Percentiles rank a stretch among this genome's conserved stretches.
phyloP scores from a whole-genome alignment of 1,140 invertebrate genomes.

The Hermatobates lingyangjiaoensis region DNA sequence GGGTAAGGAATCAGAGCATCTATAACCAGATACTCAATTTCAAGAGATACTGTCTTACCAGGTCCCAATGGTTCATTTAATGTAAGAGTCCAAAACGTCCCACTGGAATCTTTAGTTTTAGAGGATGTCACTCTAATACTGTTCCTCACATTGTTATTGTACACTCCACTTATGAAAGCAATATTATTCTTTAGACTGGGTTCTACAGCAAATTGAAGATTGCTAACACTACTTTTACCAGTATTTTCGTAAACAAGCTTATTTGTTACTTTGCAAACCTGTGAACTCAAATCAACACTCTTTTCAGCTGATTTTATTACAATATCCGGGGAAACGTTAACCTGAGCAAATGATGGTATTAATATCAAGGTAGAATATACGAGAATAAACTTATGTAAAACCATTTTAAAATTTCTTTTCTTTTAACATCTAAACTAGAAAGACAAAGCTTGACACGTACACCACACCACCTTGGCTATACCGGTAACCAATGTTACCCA shows the following conservation, averaged over 20 bases:
- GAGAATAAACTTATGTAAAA: too few relatives aligned
- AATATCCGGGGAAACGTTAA: conserved; percentile 26
- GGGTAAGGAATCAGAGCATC: conserved; percentile 67
- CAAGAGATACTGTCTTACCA: conserved; percentile 35
- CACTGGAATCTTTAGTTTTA: conserved; percentile 25
- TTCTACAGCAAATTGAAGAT: conserved; percentile 53
- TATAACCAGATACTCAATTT: conserved; percentile 55
- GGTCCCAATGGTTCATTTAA: conserved; percentile 37
- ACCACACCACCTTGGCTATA: too few relatives aligned
- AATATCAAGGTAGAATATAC: too few relatives aligned
- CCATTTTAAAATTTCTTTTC: too few relatives aligned
- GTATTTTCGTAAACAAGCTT: conserved; percentile 68
- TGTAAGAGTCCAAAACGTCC: conserved; percentile 31
- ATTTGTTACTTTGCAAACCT: conserved; percentile 64
- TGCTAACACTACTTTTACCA: conserved; percentile 43
- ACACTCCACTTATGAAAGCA: conserved; percentile 46
- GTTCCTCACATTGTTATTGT: conserved; percentile 38
- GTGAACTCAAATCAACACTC: conserved; percentile 67
- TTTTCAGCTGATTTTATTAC: conserved; percentile 67
- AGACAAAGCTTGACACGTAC: too few relatives aligned
- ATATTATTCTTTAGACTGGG: conserved; percentile 37
- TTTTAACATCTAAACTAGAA: too few relatives aligned
- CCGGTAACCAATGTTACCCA: too few relatives aligned
- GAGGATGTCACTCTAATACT: conserved; percentile 37
- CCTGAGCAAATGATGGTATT: too few relatives aligned